A percentile compares a stretch with the other conserved stretches of the same genome.
These are phyloP conservation scores for Amphiura filiformis DNA, from an alignment of 35 echinoderm and acorn worm genomes.

Conservation along the genomic window DNA sequence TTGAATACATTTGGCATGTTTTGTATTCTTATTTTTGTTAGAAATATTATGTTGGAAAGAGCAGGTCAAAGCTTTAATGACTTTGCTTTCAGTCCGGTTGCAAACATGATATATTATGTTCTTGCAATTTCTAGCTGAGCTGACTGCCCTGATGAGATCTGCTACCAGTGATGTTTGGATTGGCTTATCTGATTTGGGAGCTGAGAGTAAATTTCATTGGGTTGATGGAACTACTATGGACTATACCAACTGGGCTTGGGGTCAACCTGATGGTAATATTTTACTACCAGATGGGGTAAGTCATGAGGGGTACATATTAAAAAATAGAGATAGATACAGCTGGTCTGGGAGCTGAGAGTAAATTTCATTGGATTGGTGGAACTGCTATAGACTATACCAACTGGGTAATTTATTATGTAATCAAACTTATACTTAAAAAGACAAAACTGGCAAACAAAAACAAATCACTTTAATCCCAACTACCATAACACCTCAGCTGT, in stretches of 20 bases:
- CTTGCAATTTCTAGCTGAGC: slow-evolving; percentile 4
- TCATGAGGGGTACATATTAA: neutral
- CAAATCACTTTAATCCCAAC: no score
- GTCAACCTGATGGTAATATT: neutral
- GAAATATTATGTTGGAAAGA: no score
- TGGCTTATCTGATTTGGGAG: slow-evolving; percentile 20
- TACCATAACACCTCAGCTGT: no score
- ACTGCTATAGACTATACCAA: neutral
- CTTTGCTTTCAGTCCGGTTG: no score
- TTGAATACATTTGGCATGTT: no score
- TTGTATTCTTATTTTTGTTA: no score
- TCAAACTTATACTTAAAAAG: neutral
- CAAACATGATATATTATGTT: no score
- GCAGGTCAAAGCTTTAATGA: no score
- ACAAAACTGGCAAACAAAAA: no score
- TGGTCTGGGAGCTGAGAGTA: neutral
- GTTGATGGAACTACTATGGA: neutral
- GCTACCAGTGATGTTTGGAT: slow-evolving; percentile 40
- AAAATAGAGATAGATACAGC: slow-evolving; percentile 9
- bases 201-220: slow-evolving; percentile 18
- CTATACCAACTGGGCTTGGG: neutral
- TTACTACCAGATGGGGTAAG: neutral
- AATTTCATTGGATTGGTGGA: neutral
- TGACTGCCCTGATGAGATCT: slow-evolving; percentile 32
- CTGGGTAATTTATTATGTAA: neutral